Base-by-base conservation (phyloP, 30 jellyfish, hydroid and myxozoan species). In the Sanderia malayensis region DNA sequence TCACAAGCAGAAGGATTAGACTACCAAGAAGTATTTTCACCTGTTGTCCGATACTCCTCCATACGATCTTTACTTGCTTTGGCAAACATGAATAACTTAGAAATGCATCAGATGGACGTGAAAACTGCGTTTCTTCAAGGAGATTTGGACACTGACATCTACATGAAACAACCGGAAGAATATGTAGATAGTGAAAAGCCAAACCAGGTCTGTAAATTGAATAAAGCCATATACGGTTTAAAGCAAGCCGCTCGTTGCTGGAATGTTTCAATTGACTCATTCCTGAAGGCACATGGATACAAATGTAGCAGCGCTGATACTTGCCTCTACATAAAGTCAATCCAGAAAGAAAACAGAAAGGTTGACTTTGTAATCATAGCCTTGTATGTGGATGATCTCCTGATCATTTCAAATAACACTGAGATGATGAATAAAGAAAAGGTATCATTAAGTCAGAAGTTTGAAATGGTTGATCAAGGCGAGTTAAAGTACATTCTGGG, bases 391-490 rank as follows among this genome's bases (percentile, higher is more conserved):
- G 87, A 76, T 37, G 92, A 79, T 58, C 21, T 32, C 27, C 13
- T 1, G 2, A n/a, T 67, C 0, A 76, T 78, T 15, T 61, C 92
- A 44, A 79, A 67, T 32, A 76, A 79, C 58, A 31, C 19, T 22
- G 77, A 28, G n/a, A 73, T 53, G 2, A 45, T 74, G 27, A 62
- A 19, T 4, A 67, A 72, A 1, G 85, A 79, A 26, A 79, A 79
- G 55, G 4, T 31, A 26, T 46, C 0, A 18, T 44, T 79, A 22
- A 75, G 49, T 18, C 58, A 60, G 8, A 21, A 29, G 29, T 75
- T 75, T 34, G 89, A 77, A 25, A 81, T 70, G 85, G 93, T 27
- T 4, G 93, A 70, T 71, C 71, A 7, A 49, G 80, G 85, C 6
- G 93, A 57, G 41, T 9, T 68, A 21, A 76, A 70, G 30, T 45